Conservation (phyloP, 2,888 invertebrate species). For the Ellobium chinense region DNA sequence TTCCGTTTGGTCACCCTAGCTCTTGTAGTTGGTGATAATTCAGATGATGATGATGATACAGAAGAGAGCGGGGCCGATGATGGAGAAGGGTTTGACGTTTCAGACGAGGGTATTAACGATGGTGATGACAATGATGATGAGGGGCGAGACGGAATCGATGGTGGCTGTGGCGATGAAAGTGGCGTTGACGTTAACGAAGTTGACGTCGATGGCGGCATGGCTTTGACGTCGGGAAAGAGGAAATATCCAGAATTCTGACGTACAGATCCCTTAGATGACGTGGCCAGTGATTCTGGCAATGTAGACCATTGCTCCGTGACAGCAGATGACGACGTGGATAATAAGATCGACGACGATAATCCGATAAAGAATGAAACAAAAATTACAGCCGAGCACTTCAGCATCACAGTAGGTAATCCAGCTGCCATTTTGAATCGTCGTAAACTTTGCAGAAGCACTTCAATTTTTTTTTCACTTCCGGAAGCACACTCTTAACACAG, state of each 20-base stretch:
- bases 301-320: too few relatives aligned
- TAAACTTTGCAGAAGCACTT: too few relatives aligned
- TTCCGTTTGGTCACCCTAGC: background rate
- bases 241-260: too few relatives aligned
- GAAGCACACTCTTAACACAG: too few relatives aligned
- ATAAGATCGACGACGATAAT: conserved; percentile 14
- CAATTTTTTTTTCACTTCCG: too few relatives aligned
- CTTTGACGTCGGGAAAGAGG: too few relatives aligned
- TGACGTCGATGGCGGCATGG: too few relatives aligned
- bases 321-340: too few relatives aligned
- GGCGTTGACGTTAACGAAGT: background rate
- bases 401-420: background rate
- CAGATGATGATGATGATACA: background rate
- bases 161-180: background rate
- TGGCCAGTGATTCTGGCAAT: too few relatives aligned
- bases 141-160: background rate
- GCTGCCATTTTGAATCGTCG: background rate
- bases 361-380: background rate
- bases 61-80: background rate
- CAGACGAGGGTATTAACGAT: background rate
- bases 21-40: background rate
- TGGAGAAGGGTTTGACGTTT: background rate
- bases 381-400: background rate
- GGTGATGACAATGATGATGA: background rate
- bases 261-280: too few relatives aligned